Evolutionary conservation across 2,113 vertebrate species (phyloP).

Genomic region (Psammodynastes pulverulentus): DNA sequence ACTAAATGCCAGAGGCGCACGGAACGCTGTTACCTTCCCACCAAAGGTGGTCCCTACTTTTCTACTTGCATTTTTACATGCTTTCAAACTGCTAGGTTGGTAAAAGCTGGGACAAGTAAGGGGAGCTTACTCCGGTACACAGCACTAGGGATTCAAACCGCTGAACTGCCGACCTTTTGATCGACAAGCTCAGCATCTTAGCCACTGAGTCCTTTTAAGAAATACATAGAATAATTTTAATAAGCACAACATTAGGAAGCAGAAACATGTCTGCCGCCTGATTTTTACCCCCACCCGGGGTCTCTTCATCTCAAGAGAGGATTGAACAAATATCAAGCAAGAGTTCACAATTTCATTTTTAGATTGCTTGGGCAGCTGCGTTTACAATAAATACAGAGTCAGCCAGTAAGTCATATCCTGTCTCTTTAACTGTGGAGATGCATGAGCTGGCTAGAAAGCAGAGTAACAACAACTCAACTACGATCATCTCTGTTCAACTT

Average conservation of each 20-base stretch:
- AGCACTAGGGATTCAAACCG: too few relatives aligned
- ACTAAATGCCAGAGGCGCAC: too few relatives aligned
- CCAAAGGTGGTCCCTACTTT: too few relatives aligned
- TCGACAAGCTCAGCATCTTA: too few relatives aligned
- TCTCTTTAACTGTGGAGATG: background rate
- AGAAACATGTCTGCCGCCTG: background rate
- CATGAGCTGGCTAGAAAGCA: background rate
- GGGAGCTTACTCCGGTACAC: too few relatives aligned
- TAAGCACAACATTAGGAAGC: background rate
- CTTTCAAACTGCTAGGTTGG: too few relatives aligned
- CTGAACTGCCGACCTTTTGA: too few relatives aligned
- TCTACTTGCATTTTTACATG: too few relatives aligned
- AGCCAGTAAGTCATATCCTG: background rate
- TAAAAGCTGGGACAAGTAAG: too few relatives aligned
- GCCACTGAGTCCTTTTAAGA: too few relatives aligned
- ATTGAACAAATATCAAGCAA: background rate
- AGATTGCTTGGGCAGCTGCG: background rate
- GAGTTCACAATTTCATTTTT: background rate
- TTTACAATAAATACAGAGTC: background rate
- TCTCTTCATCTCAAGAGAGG: background rate
- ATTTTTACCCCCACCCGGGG: background rate
- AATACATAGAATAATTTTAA: background rate
- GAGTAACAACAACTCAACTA: background rate
- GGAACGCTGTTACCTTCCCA: too few relatives aligned
- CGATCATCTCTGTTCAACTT: background rate